phyloP scores from a whole-genome alignment of 2,797 vertebrate genomes.

The Nannoperca australis region DNA sequence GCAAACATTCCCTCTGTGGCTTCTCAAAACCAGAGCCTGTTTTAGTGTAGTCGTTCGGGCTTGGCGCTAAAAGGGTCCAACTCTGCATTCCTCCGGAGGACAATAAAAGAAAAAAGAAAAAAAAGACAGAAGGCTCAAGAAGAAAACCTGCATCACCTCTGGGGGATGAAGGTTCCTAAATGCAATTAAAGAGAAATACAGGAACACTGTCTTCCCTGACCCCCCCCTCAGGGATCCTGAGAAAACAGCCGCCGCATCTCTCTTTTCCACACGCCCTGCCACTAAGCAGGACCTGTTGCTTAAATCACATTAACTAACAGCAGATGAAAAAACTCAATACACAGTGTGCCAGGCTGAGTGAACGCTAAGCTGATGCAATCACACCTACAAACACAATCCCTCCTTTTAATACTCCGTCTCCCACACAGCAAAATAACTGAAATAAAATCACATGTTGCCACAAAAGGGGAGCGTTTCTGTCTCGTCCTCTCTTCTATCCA shows the following conservation, averaged over 20 bases:
- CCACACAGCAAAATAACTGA: constrained; percentile 8
- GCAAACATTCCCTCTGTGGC: constrained; percentile 64
- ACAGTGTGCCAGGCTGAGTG: constrained; percentile 21
- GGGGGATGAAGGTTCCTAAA: constrained; percentile 50
- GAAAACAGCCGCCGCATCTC: constrained; percentile 40
- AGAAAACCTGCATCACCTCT: constrained; percentile 27
- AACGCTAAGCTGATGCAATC: constrained; percentile 58
- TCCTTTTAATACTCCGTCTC: constrained; percentile 17
- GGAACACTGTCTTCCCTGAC: constrained; percentile 44
- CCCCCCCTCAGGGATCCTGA: constrained; percentile 31
- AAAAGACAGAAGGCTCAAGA: constrained; percentile 17
- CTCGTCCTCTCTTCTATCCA: background rate
- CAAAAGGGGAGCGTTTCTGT: constrained; percentile 12
- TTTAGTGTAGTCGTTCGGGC: constrained; percentile 40
- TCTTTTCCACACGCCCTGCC: constrained; percentile 18
- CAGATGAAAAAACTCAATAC: constrained; percentile 60
- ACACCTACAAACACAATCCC: constrained; percentile 52
- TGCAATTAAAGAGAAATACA: constrained; percentile 52
- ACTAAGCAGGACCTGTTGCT: constrained; percentile 64
- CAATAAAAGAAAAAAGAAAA: constrained; percentile 46
- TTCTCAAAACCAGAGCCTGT: constrained; percentile 60
- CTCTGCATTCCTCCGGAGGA: constrained; percentile 55
- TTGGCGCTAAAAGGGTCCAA: constrained; percentile 54
- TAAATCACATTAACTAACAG: constrained; percentile 66
- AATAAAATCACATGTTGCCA: constrained; percentile 6